Percentiles rank a stretch among this genome's conserved stretches.
These are phyloP conservation scores for Teleopsis dalmanni DNA, from an alignment of 1,140 invertebrate genomes.

Conservation along the genomic window DNA sequence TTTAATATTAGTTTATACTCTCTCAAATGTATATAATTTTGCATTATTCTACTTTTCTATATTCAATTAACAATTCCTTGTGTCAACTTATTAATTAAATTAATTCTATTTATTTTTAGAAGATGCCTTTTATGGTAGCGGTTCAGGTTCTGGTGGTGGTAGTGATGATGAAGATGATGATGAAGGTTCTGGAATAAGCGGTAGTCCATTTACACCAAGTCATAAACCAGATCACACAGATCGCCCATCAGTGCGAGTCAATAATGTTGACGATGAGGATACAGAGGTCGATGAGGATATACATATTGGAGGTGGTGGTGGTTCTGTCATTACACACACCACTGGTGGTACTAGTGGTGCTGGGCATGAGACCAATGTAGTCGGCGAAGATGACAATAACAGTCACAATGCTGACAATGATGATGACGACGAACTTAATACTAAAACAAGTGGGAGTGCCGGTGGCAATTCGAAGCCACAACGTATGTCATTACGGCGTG, in stretches of 20 bases:
- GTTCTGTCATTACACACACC: slow-evolving; percentile 21
- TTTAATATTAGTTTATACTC: too few relatives aligned
- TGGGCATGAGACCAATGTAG: slow-evolving; percentile 24
- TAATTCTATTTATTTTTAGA: slow-evolving; percentile 37
- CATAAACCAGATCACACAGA: slow-evolving; percentile 32
- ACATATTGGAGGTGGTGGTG: slow-evolving; percentile 10
- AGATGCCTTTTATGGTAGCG: slow-evolving; percentile 50
- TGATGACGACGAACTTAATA: slow-evolving; percentile 13
- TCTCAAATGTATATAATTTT: too few relatives aligned
- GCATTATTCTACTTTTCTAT: too few relatives aligned
- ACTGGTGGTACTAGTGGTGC: slow-evolving; percentile 15
- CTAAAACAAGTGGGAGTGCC: slow-evolving; percentile 6
- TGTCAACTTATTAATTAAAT: background rate
- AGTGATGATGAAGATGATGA: slow-evolving; percentile 44
- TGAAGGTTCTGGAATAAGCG: slow-evolving; percentile 46
- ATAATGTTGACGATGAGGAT: slow-evolving; percentile 29
- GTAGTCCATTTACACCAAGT: slow-evolving; percentile 38
- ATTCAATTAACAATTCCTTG: background rate
- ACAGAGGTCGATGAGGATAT: slow-evolving; percentile 22
- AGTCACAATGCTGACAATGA: slow-evolving; percentile 10
- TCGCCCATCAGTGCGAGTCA: slow-evolving; percentile 22
- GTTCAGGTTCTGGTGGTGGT: slow-evolving; percentile 53
- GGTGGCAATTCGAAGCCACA: slow-evolving; percentile 34
- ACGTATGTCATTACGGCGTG: slow-evolving; percentile 52
- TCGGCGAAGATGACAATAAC: slow-evolving; percentile 10